phyloP scores from a whole-genome alignment of 2,797 vertebrate species.

The Sebastes flavidus region DNA sequence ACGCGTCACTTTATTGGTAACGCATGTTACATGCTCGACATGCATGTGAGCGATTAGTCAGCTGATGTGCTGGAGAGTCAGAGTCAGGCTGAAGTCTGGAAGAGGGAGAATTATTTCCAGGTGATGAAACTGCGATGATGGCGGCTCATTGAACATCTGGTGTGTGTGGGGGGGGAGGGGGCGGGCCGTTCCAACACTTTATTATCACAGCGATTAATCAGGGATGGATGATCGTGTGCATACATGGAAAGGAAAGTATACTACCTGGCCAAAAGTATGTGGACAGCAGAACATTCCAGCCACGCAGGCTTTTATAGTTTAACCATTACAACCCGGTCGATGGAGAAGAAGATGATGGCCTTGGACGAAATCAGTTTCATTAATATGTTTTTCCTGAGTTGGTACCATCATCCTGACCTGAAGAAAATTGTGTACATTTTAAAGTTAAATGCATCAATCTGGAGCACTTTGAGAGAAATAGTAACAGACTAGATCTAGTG shows the following conservation, averaged over 20 bases:
- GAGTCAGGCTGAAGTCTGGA: neutral
- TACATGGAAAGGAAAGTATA: neutral
- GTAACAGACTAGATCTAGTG: no score
- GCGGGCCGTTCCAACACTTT: neutral
- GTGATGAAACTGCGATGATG: neutral
- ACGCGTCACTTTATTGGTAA: neutral
- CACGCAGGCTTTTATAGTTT: no score
- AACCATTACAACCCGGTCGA: no score
- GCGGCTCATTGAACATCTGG: neutral
- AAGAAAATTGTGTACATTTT: no score
- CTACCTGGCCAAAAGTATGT: neutral
- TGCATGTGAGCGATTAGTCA: neutral
- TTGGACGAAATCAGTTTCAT: no score
- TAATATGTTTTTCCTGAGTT: no score
- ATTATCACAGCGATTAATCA: neutral
- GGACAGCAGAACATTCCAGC: neutral
- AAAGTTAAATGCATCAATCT: no score
- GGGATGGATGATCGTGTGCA: neutral
- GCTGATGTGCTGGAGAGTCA: neutral
- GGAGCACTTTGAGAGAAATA: no score
- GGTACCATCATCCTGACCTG: no score
- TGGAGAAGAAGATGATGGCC: no score
- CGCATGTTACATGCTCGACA: neutral
- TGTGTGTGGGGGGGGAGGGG: no score
- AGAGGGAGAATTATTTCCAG: neutral